Evolutionary conservation across 2,113 vertebrate genomes (phyloP).

Genomic region (Ammodytes dubius): DNA sequence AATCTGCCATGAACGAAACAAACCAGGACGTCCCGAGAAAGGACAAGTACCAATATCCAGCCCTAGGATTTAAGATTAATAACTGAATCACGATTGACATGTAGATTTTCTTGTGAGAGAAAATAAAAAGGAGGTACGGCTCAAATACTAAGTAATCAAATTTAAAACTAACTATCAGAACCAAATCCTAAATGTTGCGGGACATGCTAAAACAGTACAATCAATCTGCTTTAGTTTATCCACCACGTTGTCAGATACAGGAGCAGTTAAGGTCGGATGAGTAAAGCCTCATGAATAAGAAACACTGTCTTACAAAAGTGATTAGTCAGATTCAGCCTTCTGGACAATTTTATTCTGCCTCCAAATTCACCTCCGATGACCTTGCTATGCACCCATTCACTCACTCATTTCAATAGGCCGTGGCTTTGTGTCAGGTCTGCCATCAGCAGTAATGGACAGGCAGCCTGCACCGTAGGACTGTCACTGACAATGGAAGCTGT

Average conservation of each 20-base stretch:
- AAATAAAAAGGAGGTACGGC: background rate
- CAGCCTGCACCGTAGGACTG: constrained; percentile 42
- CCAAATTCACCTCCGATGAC: constrained; percentile 69
- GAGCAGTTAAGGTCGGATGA: constrained; percentile 6
- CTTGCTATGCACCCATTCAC: constrained; percentile 67
- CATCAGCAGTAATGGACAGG: constrained; percentile 76
- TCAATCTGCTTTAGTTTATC: background rate
- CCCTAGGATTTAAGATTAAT: background rate
- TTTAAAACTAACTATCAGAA: background rate
- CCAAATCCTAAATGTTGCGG: background rate
- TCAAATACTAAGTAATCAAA: background rate
- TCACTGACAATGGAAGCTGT: constrained; percentile 65
- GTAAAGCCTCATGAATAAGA: background rate
- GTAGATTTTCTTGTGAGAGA: background rate
- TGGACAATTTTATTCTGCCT: constrained; percentile 11
- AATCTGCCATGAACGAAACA: background rate
- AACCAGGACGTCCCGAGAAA: background rate
- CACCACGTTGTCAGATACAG: background rate
- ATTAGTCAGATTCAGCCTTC: constrained; percentile 33
- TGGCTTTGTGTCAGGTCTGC: constrained; percentile 72
- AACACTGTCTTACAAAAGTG: background rate
- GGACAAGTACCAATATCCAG: background rate
- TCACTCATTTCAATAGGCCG: constrained; percentile 53
- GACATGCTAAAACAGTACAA: constrained; percentile 15
- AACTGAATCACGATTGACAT: background rate